These are phyloP conservation scores for Ursus arctos DNA, from an alignment of 2,113 vertebrate genomes.

Conservation along the genomic window DNA sequence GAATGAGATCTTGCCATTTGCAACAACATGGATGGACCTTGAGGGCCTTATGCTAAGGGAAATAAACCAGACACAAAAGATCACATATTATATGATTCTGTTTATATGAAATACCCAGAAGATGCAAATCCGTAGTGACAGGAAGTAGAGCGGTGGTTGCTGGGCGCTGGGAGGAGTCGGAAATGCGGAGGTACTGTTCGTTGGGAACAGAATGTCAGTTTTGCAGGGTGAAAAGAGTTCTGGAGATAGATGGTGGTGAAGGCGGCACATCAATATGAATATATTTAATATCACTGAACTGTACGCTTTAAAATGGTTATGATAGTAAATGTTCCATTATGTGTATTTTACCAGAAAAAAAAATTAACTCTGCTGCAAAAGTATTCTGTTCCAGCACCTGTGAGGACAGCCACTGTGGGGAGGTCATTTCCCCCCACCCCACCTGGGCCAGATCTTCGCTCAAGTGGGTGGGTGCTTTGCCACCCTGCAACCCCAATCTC, in stretches of 20 bases:
- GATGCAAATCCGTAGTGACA: neutral
- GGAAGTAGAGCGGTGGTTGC: neutral
- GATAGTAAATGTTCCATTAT: neutral
- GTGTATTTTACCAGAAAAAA: neutral
- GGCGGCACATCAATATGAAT: neutral
- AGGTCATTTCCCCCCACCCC: neutral
- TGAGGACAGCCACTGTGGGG: neutral
- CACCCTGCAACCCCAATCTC: neutral
- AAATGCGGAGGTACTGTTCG: neutral
- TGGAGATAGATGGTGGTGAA: neutral
- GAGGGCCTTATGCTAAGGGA: neutral
- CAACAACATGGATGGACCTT: neutral
- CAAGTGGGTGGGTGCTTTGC: neutral
- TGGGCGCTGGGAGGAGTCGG: neutral
- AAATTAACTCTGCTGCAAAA: neutral
- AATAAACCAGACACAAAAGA: neutral
- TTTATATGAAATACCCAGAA: neutral
- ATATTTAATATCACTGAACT: neutral
- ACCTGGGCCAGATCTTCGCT: neutral
- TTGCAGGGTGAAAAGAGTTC: neutral
- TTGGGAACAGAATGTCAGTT: neutral
- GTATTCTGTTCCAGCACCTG: neutral
- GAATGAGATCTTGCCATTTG: neutral
- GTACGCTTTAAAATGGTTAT: neutral
- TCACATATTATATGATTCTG: neutral